Percentiles rank a stretch among this genome's conserved stretches.
Conservation (phyloP, 2,888 invertebrate species). For the Lacanobia oleracea region DNA sequence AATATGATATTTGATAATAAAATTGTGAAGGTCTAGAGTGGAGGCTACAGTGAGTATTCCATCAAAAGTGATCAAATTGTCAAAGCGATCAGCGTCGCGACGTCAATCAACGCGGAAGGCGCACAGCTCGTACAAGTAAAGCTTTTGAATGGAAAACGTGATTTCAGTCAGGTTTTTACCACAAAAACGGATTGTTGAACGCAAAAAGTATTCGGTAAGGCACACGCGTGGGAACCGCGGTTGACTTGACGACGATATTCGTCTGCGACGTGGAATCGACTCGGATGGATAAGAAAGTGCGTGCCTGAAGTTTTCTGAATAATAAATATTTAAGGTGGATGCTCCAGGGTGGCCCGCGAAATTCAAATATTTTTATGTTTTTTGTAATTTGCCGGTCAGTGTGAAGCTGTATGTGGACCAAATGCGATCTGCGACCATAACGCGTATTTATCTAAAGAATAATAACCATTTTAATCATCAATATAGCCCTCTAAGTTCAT, state of each 20-base stretch:
- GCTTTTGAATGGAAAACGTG: conserved; percentile 87
- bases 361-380: too few relatives aligned
- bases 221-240: conserved; percentile 88
- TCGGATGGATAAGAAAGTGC: conserved; percentile 64
- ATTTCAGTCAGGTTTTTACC: conserved; percentile 84
- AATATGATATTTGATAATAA: neutral
- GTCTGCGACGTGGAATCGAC: conserved; percentile 61
- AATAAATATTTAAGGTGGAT: too few relatives aligned
- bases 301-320: too few relatives aligned
- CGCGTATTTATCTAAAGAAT: too few relatives aligned
- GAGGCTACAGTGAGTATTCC: neutral
- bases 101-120: conserved; percentile 68
- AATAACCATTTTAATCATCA: too few relatives aligned
- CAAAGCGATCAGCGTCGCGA: conserved; percentile 27
- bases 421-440: too few relatives aligned
- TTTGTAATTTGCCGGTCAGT: too few relatives aligned
- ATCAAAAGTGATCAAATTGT: conserved; percentile 12
- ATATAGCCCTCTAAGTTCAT: too few relatives aligned
- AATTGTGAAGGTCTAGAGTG: neutral
- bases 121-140: conserved; percentile 68
- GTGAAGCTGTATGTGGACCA: too few relatives aligned
- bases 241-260: conserved; percentile 66
- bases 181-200: conserved; percentile 81
- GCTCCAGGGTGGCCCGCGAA: too few relatives aligned
- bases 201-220: conserved; percentile 87